Base-by-base conservation (phyloP, 2,888 invertebrate species). In the Parnassius smintheus region DNA sequence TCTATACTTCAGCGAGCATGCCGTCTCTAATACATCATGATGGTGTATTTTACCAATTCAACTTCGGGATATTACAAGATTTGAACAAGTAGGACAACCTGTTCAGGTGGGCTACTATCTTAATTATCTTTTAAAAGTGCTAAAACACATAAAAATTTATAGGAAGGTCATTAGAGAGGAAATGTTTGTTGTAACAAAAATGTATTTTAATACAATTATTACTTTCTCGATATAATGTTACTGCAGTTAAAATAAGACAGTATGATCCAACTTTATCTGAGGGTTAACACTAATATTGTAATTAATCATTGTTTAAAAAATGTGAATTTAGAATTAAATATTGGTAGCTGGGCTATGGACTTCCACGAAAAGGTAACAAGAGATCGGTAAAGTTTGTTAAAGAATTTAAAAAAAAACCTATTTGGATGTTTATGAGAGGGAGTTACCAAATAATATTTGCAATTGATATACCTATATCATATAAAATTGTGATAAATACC, bases 221-320 rank as follows among this genome's bases (percentile, higher is more conserved):
- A n/a, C n/a, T 2, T 2, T 2, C 2, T 2, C 2, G 2, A 2
- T 2, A 25, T 4, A 25, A 25, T 25, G 4, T 25, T 25, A 25
- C 4, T 25, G 25, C 1, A 25, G 25, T 25, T 25, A 25, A 25
- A 25, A 3, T 25, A 25, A 25, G 25, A 2, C 4, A 4, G 3
- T 3, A 25, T 25, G 4, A 25, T 3, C 4, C 25, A 25, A 46
- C 8, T 68, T 73, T 68, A 72, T 82, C 82, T 62, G 48, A 77
- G 91, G 91, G 86, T 88, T 50, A 91, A 91, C 68, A 80, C 80
- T 68, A 88, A 91, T 68, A 68, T 91, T 49, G 69, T 91, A 55
- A 75, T 91, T 68, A 91, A 91, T 71, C 91, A 91, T 72, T 91
- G 90, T 68, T 80, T 88, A 42, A 90, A 91, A 48, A 91, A 91